Conservation (phyloP, 2,888 invertebrate species). For the Eupithecia subfuscata region DNA sequence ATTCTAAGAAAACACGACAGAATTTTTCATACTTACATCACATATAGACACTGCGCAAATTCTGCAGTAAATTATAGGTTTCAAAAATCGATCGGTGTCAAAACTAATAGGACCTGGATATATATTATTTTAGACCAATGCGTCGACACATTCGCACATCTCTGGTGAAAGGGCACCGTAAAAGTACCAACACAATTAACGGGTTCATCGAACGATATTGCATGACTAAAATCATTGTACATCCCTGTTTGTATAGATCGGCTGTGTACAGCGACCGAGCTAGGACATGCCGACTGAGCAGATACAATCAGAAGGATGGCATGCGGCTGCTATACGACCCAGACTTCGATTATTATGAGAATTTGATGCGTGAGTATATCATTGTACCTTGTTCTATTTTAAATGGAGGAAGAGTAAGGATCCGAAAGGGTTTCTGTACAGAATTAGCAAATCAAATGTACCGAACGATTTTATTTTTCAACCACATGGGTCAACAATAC, state of each 20-base stretch:
- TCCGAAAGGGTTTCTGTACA: not conserved
- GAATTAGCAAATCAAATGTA: not conserved
- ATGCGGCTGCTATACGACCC: slow-evolving; percentile 95
- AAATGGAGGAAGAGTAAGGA: not conserved
- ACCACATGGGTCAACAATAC: not conserved
- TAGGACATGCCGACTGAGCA: slow-evolving; percentile 92
- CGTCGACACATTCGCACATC: not conserved
- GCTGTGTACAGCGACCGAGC: slow-evolving; percentile 95
- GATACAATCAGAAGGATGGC: slow-evolving; percentile 94
- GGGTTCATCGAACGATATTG: slow-evolving; percentile 55
- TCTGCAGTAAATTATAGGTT: not conserved
- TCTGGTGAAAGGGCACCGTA: not conserved
- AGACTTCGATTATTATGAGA: slow-evolving; percentile 96
- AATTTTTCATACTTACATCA: no score
- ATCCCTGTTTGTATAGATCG: slow-evolving; percentile 79
- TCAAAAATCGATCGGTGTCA: not conserved
- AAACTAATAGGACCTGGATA: not conserved
- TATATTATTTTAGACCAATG: not conserved
- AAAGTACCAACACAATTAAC: not conserved
- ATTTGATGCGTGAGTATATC: slow-evolving; percentile 92
- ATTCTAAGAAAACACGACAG: not conserved
- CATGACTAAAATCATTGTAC: slow-evolving; percentile 49
- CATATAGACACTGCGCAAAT: not conserved
- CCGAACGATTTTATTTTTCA: not conserved
- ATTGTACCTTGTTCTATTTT: slow-evolving; percentile 17